Evolutionary conservation across 2,888 invertebrate species (phyloP).

Genomic region (Callosobruchus maculatus): DNA sequence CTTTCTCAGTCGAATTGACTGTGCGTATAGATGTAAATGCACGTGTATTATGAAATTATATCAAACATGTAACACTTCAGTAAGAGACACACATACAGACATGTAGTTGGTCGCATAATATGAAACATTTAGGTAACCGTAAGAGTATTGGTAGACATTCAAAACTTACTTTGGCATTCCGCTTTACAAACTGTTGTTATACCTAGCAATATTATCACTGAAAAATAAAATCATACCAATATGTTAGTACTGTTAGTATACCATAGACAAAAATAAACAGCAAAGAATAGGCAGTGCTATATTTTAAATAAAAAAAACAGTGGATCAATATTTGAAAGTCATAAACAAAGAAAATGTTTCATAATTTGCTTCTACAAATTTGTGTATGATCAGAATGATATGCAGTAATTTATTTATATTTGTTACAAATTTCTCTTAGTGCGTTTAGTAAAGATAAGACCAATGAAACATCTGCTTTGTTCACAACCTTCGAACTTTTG

Average conservation of each 20-base stretch:
- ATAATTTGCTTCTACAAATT: no score
- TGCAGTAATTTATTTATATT: no score
- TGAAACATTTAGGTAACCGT: slow-evolving; percentile 14
- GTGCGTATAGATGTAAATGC: no score
- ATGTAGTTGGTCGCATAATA: slow-evolving; percentile 1
- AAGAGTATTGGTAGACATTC: slow-evolving; percentile 9
- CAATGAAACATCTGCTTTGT: not conserved
- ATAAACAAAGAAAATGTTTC: not conserved
- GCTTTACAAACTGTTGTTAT: slow-evolving; percentile 50
- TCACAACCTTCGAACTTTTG: not conserved
- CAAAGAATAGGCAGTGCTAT: no score
- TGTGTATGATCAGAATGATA: no score
- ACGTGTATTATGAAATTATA: no score
- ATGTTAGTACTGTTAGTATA: not conserved
- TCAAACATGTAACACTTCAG: not conserved
- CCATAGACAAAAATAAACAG: no score
- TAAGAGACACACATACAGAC: slow-evolving; percentile 13
- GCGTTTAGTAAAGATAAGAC: no score
- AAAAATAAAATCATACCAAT: slow-evolving; percentile 38
- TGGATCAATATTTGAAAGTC: not conserved
- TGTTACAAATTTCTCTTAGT: no score
- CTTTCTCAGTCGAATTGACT: no score
- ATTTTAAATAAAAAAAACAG: not conserved
- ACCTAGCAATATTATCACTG: slow-evolving; percentile 48
- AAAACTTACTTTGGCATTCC: slow-evolving; percentile 61